Evolutionary conservation across 92 coral and sea anemone species (phyloP).

Genomic region (Diadumene lineata): DNA sequence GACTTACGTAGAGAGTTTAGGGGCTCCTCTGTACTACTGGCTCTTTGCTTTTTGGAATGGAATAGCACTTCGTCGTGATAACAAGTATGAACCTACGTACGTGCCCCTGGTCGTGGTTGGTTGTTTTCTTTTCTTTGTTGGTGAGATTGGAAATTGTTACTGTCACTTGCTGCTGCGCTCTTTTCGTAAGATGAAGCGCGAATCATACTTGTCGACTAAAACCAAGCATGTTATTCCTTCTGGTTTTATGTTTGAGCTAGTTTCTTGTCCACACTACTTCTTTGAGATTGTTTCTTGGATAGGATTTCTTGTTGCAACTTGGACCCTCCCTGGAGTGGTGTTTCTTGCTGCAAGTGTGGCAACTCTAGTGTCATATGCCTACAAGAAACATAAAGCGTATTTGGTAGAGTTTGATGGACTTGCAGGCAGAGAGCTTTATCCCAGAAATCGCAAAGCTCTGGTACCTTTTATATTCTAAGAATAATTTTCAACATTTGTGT

Average conservation of each 20-base stretch:
- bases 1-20: constrained; percentile 62
- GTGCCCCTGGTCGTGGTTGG: constrained; percentile 57
- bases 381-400: constrained; percentile 74
- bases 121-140: constrained; percentile 53
- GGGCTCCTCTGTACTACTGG: constrained; percentile 89
- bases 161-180: constrained; percentile 64
- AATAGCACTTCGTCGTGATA: constrained; percentile 62
- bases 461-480: constrained; percentile 63
- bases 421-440: constrained; percentile 64
- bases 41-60: constrained; percentile 82
- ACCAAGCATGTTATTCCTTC: constrained; percentile 76
- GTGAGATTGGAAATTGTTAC: constrained; percentile 71
- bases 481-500: background rate
- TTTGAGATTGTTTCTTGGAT: constrained; percentile 78
- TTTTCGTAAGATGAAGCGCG: constrained; percentile 62
- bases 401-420: constrained; percentile 67
- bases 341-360: constrained; percentile 71
- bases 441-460: constrained; percentile 72
- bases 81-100: constrained; percentile 67
- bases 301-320: constrained; percentile 66
- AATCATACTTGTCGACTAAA: constrained; percentile 39
- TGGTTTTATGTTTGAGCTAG: constrained; percentile 66
- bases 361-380: constrained; percentile 62
- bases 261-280: constrained; percentile 79
- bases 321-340: constrained; percentile 61